Percentiles rank a stretch among this genome's conserved stretches.
Conservation (phyloP, 2,888 invertebrate genomes). For the Stenodera caucasica region DNA sequence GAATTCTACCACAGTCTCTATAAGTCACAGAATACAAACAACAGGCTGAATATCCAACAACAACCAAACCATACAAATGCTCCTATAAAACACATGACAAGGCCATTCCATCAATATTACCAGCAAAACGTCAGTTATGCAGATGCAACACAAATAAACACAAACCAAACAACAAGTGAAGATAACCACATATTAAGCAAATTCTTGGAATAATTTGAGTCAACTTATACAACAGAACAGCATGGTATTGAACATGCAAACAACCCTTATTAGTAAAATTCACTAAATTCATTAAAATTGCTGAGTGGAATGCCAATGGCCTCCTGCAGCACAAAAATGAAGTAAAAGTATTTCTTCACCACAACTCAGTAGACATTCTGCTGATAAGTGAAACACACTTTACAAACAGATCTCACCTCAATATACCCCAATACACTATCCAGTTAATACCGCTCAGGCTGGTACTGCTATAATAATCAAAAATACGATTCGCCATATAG, state of each 20-base stretch:
- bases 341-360: neutral
- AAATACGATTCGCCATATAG: neutral
- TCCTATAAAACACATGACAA: no score
- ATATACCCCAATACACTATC: slow-evolving; percentile 23
- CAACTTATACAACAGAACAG: no score
- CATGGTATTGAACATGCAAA: slow-evolving; percentile 17
- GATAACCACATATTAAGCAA: no score
- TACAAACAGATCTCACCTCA: slow-evolving; percentile 20
- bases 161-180: no score
- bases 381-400: slow-evolving; percentile 29
- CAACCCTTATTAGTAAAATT: neutral
- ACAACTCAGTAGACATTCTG: slow-evolving; percentile 21
- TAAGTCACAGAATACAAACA: no score
- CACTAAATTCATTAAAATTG: neutral
- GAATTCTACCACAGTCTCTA: no score
- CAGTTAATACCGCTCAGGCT: slow-evolving; percentile 21
- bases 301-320: slow-evolving; percentile 21
- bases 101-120: no score
- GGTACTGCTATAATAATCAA: slow-evolving; percentile 27
- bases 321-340: slow-evolving; percentile 8
- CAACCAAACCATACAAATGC: no score
- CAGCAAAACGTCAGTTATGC: no score
- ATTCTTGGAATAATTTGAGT: no score
- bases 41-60: no score
- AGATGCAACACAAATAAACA: no score